A percentile compares a stretch with the other conserved stretches of the same genome.
These are phyloP conservation scores for Orycteropus afer DNA, from an alignment of 2,113 vertebrate genomes.

Conservation along the genomic window DNA sequence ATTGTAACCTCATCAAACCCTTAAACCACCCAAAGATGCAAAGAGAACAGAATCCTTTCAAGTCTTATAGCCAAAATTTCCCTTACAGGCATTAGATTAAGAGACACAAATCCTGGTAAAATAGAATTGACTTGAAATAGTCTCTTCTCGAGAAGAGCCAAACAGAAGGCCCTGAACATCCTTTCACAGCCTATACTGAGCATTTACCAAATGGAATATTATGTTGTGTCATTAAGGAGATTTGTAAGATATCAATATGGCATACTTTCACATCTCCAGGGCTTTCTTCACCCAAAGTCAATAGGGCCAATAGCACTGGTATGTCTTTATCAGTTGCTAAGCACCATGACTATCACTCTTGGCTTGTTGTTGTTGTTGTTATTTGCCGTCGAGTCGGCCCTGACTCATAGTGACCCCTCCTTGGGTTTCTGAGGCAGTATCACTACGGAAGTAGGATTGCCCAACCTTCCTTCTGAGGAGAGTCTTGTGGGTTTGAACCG, in stretches of 20 bases:
- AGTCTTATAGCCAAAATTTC: neutral
- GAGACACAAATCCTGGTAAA: neutral
- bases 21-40: neutral
- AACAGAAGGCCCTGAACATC: neutral
- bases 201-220: neutral
- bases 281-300: neutral
- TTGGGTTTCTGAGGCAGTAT: too few species aligned
- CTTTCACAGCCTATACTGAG: neutral
- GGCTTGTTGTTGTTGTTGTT: too few species aligned
- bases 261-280: neutral
- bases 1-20: neutral
- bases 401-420: too few species aligned
- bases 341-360: neutral
- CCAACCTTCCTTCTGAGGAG: too few species aligned
- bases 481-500: too few species aligned
- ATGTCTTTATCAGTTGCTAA: neutral
- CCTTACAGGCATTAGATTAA: neutral
- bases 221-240: neutral
- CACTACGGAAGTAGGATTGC: too few species aligned
- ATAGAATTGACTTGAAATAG: slow-evolving; percentile 16
- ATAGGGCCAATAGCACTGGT: neutral
- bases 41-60: neutral
- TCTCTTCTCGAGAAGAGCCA: neutral
- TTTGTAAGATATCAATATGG: neutral
- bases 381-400: too few species aligned